Evolutionary conservation across 2,797 vertebrate species (phyloP).

Genomic region (Thunnus albacares): DNA sequence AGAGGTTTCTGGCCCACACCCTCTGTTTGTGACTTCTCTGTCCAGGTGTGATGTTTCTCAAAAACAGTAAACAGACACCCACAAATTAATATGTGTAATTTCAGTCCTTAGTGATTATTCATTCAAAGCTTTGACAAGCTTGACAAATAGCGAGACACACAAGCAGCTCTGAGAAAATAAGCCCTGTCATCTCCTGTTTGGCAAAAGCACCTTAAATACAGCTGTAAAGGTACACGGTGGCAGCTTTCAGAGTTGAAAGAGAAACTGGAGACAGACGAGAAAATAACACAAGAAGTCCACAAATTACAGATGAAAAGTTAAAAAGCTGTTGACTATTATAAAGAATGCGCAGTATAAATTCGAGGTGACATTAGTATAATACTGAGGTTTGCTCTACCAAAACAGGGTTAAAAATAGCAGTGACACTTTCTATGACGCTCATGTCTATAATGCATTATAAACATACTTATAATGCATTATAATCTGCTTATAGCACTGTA

Average conservation of each 20-base stretch:
- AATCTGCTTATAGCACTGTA: too few species aligned
- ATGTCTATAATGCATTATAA: too few species aligned
- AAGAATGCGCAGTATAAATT: conserved; percentile 7
- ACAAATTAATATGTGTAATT: conserved; percentile 53
- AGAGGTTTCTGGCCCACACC: conserved; percentile 23
- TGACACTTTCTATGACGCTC: too few species aligned
- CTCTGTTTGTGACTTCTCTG: conserved; percentile 18
- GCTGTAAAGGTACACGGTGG: conserved; percentile 6
- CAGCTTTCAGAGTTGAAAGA: conserved; percentile 26
- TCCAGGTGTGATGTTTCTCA: conserved; percentile 46
- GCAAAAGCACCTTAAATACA: conserved; percentile 38
- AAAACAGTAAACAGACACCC: conserved; percentile 43
- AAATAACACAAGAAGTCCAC: conserved; percentile 11
- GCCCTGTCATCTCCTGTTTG: conserved; percentile 36
- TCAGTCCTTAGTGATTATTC: conserved; percentile 52
- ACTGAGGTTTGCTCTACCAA: conserved; percentile 4
- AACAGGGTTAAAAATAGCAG: too few species aligned
- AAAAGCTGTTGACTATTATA: conserved; percentile 3
- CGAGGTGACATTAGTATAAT: not conserved
- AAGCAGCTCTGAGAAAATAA: conserved; percentile 28
- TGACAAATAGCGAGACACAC: conserved; percentile 54
- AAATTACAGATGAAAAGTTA: conserved; percentile 20
- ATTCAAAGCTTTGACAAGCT: conserved; percentile 57
- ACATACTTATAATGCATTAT: too few species aligned
- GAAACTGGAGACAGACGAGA: not conserved